Evolutionary conservation across 2,797 vertebrate species (phyloP).

Genomic region (Benthosema pterotum): DNA sequence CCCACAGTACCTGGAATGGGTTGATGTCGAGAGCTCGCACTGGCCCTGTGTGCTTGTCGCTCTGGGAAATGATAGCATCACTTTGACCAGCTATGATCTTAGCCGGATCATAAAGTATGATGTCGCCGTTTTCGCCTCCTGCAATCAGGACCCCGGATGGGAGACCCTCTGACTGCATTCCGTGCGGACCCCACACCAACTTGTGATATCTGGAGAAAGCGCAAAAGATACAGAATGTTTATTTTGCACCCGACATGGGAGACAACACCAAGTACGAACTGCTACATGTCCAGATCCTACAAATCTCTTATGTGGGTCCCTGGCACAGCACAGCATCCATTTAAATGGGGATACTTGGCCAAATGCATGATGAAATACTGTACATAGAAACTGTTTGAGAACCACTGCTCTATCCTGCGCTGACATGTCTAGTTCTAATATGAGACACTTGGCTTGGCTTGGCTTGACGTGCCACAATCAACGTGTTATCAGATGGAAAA

Average conservation of each 20-base stretch:
- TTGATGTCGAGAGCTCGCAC: constrained; percentile 95
- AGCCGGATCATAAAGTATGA: constrained; percentile 92
- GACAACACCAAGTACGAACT: background rate
- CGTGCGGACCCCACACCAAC: constrained; percentile 91
- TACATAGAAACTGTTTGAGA: too few relatives aligned
- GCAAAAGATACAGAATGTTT: too few relatives aligned
- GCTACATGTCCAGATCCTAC: background rate
- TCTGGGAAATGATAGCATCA: constrained; percentile 90
- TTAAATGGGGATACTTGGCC: too few relatives aligned
- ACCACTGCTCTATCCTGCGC: too few relatives aligned
- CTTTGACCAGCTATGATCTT: constrained; percentile 88
- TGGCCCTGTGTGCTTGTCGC: constrained; percentile 90
- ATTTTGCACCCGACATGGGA: too few relatives aligned
- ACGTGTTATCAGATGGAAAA: too few relatives aligned
- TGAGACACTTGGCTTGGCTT: too few relatives aligned
- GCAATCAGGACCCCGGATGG: constrained; percentile 91
- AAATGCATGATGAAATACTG: too few relatives aligned
- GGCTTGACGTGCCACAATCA: too few relatives aligned
- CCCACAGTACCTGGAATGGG: constrained; percentile 86
- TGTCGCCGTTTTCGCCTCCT: constrained; percentile 93
- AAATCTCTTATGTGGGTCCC: too few relatives aligned
- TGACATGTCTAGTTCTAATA: too few relatives aligned
- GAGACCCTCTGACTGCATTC: constrained; percentile 71
- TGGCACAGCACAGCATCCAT: too few relatives aligned
- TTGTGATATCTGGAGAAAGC: constrained; percentile 89